These are phyloP conservation scores for Cotesia glomerata DNA, from an alignment of 1,140 invertebrate genomes.

Conservation along the genomic window DNA sequence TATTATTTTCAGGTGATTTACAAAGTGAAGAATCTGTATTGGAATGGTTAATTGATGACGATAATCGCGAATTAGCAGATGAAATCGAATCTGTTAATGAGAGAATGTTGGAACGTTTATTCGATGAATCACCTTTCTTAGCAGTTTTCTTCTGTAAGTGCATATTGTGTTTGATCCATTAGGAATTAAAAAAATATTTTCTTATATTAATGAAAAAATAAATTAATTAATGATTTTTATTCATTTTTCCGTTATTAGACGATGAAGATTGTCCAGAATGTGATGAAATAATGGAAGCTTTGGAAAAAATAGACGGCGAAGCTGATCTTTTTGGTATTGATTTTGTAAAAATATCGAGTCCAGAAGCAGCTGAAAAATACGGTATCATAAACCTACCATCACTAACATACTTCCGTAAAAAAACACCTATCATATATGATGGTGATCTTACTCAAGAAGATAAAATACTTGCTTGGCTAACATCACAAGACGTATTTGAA, in stretches of 20 bases:
- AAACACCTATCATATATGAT: slow-evolving; percentile 86
- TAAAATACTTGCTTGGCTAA: slow-evolving; percentile 86
- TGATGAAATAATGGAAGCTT: slow-evolving; percentile 82
- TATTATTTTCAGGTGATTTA: slow-evolving; percentile 72
- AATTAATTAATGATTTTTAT: not conserved
- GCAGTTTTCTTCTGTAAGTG: slow-evolving; percentile 92
- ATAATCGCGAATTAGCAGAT: slow-evolving; percentile 90
- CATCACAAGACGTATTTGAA: slow-evolving; percentile 93
- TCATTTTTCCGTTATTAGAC: slow-evolving; percentile 64
- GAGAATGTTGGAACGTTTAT: slow-evolving; percentile 85
- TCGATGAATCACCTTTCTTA: slow-evolving; percentile 86
- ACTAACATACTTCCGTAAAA: slow-evolving; percentile 88
- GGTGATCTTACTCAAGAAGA: slow-evolving; percentile 89
- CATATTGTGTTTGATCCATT: slow-evolving; percentile 19
- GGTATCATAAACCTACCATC: slow-evolving; percentile 83
- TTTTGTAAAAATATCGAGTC: slow-evolving; percentile 91
- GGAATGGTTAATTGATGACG: slow-evolving; percentile 93
- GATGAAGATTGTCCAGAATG: slow-evolving; percentile 92
- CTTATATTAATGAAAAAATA: not conserved
- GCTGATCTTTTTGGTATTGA: slow-evolving; percentile 93
- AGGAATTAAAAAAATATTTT: no score
- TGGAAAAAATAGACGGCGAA: slow-evolving; percentile 94
- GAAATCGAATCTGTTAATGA: slow-evolving; percentile 93
- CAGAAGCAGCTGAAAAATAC: slow-evolving; percentile 81
- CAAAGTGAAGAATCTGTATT: slow-evolving; percentile 90